Base-by-base conservation (phyloP, 2,888 invertebrate species). In the Cephus pulcher region DNA sequence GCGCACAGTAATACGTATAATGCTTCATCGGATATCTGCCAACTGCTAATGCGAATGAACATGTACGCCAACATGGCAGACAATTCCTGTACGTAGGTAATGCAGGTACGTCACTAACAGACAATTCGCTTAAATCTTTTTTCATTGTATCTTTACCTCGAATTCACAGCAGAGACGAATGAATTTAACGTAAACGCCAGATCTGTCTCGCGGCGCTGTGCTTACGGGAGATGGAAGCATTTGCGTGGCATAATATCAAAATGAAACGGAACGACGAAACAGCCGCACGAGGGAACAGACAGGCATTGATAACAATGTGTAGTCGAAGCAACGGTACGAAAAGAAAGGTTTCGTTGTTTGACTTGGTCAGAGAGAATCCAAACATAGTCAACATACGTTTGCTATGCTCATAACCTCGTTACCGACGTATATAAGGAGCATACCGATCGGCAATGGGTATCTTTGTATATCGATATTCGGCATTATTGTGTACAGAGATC, bases 311-410 rank as follows among this genome's bases (percentile, higher is more conserved):
- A 80, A 80, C 75, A 69, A 77, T 37, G 78, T 75, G 74, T 77
- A 76, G 32, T 34, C 75, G 76, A 75, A 78, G 83, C 81, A 86
- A 82, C 79, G 81, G 82, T 82, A 86, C 69, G 76, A 23, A 76
- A 85, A 82, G 85, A 85, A 87, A 85, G 82, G 76, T 80, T 80
- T 80, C 83, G 81, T 81, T 84, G 84, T 83, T 83, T 79, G 76
- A 33, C 70, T 33, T 70, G 70, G 40, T 12, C 70, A 33, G 32
- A 33, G 33, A 70, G 32, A 33, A 70, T 3, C 70, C 70, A 70
- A 70, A 70, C 70, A 70, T 70, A 70, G 70, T 70, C 30, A 70
- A 70, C 30, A 6, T 70, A 70, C 70, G 30, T 70, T 70, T 32
- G 70, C 32, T 70, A 70, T 70, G 70, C 70, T 70, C 70, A 2